Conservation (phyloP, 1,140 invertebrate genomes). For the Acromyrmex charruanus region DNA sequence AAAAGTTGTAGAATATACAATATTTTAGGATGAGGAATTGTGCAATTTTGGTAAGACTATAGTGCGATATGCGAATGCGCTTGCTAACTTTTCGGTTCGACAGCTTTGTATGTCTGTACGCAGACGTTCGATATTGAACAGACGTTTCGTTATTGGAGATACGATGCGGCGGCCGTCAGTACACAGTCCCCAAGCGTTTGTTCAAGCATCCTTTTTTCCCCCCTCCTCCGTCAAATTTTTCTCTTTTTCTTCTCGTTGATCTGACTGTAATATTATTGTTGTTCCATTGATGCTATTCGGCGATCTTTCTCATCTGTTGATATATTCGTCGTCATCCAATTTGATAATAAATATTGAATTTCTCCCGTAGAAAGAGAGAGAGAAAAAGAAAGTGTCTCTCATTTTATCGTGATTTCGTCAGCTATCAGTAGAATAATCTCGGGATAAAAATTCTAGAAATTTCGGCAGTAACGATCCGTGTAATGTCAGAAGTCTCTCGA, state of each 20-base stretch:
- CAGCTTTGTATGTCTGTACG: conserved; percentile 37
- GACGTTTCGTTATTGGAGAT: conserved; percentile 56
- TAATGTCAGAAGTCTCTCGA: too few relatives aligned
- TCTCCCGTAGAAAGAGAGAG: not conserved
- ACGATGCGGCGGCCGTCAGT: conserved; percentile 49
- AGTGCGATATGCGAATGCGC: not conserved
- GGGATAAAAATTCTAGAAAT: not conserved
- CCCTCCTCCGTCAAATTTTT: too few relatives aligned
- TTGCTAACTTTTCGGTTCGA: not conserved
- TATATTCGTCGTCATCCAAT: conserved; percentile 1
- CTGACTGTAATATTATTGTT: conserved; percentile 53
- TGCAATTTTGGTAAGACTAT: not conserved
- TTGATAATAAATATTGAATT: conserved; percentile 43
- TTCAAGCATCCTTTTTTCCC: conserved; percentile 15
- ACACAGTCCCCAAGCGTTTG: conserved; percentile 57
- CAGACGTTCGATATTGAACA: conserved; percentile 21
- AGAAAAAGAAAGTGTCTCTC: too few relatives aligned
- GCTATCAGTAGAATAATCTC: not conserved
- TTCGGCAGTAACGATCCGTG: not conserved
- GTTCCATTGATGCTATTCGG: conserved; percentile 41
- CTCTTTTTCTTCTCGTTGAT: not conserved
- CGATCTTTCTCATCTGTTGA: conserved; percentile 30
- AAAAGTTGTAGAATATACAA: too few relatives aligned
- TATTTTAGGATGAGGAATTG: too few relatives aligned
- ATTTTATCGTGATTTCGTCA: not conserved